Percentiles rank a stretch among this genome's conserved stretches.
Evolutionary conservation across 2,888 invertebrate genomes (phyloP).

Genomic region (Pseudanteris insignis): DNA sequence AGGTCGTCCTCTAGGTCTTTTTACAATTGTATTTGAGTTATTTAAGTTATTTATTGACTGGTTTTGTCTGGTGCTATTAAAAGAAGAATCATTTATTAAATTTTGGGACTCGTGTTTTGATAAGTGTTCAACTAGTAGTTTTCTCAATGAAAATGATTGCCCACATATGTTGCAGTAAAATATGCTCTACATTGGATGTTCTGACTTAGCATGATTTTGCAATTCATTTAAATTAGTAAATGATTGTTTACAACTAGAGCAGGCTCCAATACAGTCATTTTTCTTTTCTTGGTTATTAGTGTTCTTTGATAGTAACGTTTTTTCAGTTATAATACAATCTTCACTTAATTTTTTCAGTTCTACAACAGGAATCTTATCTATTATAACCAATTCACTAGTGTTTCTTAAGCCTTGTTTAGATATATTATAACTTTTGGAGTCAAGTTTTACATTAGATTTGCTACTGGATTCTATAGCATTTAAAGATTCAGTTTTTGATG

Average conservation of each 20-base stretch:
- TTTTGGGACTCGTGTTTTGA: neutral
- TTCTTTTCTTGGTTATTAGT: too few relatives aligned
- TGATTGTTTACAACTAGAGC: constrained; percentile 1
- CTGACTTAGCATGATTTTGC: neutral
- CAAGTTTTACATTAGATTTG: too few relatives aligned
- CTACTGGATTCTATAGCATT: too few relatives aligned
- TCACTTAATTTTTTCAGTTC: constrained; percentile 9
- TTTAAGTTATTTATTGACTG: too few relatives aligned
- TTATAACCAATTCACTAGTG: constrained; percentile 2
- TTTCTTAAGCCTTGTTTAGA: neutral
- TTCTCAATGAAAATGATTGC: constrained; percentile 5
- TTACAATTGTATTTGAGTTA: neutral
- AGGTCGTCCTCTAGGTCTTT: too few relatives aligned
- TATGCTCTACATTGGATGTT: constrained; percentile 1
- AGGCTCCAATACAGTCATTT: constrained; percentile 3
- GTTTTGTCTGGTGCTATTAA: neutral
- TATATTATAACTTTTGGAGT: constrained; percentile 1
- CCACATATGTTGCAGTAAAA: constrained; percentile 12
- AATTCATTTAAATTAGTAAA: constrained; percentile 5
- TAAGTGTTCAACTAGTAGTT: neutral
- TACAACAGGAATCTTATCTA: constrained; percentile 18
- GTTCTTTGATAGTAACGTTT: too few relatives aligned
- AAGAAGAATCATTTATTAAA: neutral
- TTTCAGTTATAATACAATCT: too few relatives aligned
- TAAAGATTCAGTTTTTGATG: too few relatives aligned